Base-by-base conservation (phyloP, 2,797 vertebrate species). In the Okamejei kenojei region DNA sequence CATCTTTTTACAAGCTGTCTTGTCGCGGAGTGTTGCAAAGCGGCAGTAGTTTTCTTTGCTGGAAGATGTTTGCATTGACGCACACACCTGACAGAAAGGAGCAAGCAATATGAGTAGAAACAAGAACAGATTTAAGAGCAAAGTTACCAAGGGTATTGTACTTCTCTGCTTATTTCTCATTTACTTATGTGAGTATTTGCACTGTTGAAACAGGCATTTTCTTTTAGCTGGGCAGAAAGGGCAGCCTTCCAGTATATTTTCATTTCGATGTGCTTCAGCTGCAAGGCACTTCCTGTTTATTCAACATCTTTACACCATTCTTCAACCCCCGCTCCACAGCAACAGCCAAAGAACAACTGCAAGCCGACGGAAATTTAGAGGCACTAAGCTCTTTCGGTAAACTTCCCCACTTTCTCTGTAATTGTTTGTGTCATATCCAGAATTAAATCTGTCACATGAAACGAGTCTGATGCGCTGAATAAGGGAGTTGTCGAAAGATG, bases 201-300 rank as follows among this genome's bases (percentile, higher is more conserved):
- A 95, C 95, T 95, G 96, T 96, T 95, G 95, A 95, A 96, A 96
- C 95, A 94, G 93, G 93, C 95, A 54, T 54, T 54, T 54, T 74
- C 95, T 94, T 29, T 95, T 95, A 95, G 95, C 96, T 96, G 96
- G 95, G 93, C 95, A 96, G 94, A 95, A 96, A 96, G 96, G 96
- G 96, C 97, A 97, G 96, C 94, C 96, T 97, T 98, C 96, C 97
- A 97, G 95, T 96, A 95, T 96, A 95, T 96, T 97, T 96, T 96
- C 96, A 96, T 97, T 97, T 97, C 96, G 96, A 95, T 96, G 97
- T 95, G 95, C 97, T 97, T 97, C 95, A 96, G 97, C 96, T 96
- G 96, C 96, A 96, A 96, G 95, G 97, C 97, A 98, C 97, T 98
- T 98, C 98, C 98, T 98, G 98, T 99, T 99, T 98, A 98, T 98